Base-by-base conservation (phyloP, 2,888 invertebrate species). In the Molorchus minor region DNA sequence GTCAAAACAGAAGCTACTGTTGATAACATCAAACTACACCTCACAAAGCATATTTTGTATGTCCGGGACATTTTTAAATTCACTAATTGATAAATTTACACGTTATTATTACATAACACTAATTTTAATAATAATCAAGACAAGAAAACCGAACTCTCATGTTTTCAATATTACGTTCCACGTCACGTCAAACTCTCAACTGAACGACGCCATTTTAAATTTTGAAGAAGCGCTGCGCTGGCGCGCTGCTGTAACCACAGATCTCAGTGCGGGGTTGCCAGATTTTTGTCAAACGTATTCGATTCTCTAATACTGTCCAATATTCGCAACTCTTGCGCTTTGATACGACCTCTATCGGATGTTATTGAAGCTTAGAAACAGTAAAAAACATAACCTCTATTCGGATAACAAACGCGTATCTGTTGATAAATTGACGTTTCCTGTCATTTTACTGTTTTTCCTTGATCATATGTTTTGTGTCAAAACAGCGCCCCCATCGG, bases 1-100 rank as follows among this genome's bases (percentile, higher is more conserved):
- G 74, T 73, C 75, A 75, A 74, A 73, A 75, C 75, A 71, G 70
- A 71, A 67, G 73, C 67, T 64, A 76, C 67, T 67, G 76, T 67
- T 67, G 38, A 49, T 38, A 74, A 69, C 68, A 73, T 70, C 66
- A 74, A 70, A 71, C 70, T 70, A 64, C 68, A 73, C 67, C 65
- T 74, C 68, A 62, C 46, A 49, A 55, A 46, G 47, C 52, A 62
- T 58, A 53, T 45, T 59, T 68, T 65, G 65, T 30, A 64, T 68
- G 68, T 73, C 68, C 69, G 65, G 64, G 66, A 68, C 76, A 76
- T 76, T 72, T 72, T 75, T 62, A 58, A 60, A 58, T 45, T 5
- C 54, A 56, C 49, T 53, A 49, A 35, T 53, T 35, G 29, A 38
- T 49, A 38, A 49, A 57, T 58, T 30, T 46, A 51, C 25, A 46